phyloP scores from a whole-genome alignment of 2,797 vertebrate species.

The Enteromius treurensis region DNA sequence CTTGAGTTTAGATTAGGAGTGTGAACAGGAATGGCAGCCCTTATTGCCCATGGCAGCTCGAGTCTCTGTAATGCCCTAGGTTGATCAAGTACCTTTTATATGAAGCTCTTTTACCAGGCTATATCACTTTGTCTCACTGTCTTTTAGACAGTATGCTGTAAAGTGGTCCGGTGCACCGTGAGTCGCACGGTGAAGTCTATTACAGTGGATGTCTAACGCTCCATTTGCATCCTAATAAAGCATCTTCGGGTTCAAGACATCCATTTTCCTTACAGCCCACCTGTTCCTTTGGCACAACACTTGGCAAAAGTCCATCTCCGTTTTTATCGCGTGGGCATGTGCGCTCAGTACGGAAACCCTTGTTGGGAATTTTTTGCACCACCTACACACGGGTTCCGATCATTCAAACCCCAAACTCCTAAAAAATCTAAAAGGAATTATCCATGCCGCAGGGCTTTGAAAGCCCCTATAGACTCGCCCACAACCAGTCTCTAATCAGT shows the following conservation, averaged over 20 bases:
- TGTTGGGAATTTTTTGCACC: neutral
- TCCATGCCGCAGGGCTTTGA: conserved; percentile 12
- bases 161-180: conserved; percentile 16
- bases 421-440: neutral
- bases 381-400: conserved; percentile 19
- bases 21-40: conserved; percentile 30
- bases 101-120: conserved; percentile 23
- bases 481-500: conserved; percentile 17
- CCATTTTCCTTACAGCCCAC: conserved; percentile 62
- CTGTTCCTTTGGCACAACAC: conserved; percentile 80
- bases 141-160: conserved; percentile 15
- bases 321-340: conserved; percentile 14
- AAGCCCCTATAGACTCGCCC: neutral
- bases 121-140: conserved; percentile 25
- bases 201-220: conserved; percentile 22
- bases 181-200: conserved; percentile 30
- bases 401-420: conserved; percentile 3
- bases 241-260: conserved; percentile 39
- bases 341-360: neutral
- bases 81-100: conserved; percentile 34
- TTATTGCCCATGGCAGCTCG: conserved; percentile 19
- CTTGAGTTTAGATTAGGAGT: conserved; percentile 13
- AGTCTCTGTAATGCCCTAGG: conserved; percentile 20
- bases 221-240: conserved; percentile 33
- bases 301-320: conserved; percentile 64